Evolutionary conservation across 1,140 invertebrate genomes (phyloP).

Genomic region (Orussus abietinus): DNA sequence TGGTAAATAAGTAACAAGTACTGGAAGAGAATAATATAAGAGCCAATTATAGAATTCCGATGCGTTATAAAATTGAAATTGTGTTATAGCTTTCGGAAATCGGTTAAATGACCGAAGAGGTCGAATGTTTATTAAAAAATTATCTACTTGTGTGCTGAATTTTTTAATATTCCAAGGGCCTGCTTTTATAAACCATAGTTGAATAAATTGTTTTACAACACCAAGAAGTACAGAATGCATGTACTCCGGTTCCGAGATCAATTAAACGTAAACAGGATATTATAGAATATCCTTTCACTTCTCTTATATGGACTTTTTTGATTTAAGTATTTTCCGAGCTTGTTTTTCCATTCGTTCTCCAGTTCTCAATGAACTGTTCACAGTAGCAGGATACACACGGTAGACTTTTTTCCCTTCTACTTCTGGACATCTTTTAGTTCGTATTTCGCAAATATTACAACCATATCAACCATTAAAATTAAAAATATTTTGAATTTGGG

Average conservation of each 20-base stretch:
- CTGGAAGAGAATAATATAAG: constrained; percentile 22
- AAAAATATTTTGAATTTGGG: constrained; percentile 26
- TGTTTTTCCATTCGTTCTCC: constrained; percentile 11
- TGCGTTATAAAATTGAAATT: constrained; percentile 20
- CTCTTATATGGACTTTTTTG: constrained; percentile 16
- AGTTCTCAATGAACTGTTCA: constrained; percentile 15
- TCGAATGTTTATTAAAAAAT: constrained; percentile 14
- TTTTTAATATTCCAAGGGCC: constrained; percentile 16
- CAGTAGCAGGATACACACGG: constrained; percentile 17
- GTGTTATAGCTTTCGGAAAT: constrained; percentile 14
- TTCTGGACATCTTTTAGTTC: constrained; percentile 5
- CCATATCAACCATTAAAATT: constrained; percentile 18
- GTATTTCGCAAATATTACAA: constrained; percentile 27
- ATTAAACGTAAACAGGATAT: constrained; percentile 17
- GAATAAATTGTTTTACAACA: constrained; percentile 11
- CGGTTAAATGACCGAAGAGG: constrained; percentile 19
- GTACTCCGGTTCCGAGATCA: constrained; percentile 24
- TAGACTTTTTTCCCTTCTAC: constrained; percentile 12
- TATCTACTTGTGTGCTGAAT: constrained; percentile 12
- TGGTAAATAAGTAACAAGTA: constrained; percentile 14
- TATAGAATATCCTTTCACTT: constrained; percentile 21
- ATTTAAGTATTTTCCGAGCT: constrained; percentile 14
- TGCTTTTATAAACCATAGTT: constrained; percentile 12
- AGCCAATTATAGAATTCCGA: constrained; percentile 21
- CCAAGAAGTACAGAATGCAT: constrained; percentile 26